Evolutionary conservation across 2,113 vertebrate species (phyloP).

Genomic region (Glaucomys volans): DNA sequence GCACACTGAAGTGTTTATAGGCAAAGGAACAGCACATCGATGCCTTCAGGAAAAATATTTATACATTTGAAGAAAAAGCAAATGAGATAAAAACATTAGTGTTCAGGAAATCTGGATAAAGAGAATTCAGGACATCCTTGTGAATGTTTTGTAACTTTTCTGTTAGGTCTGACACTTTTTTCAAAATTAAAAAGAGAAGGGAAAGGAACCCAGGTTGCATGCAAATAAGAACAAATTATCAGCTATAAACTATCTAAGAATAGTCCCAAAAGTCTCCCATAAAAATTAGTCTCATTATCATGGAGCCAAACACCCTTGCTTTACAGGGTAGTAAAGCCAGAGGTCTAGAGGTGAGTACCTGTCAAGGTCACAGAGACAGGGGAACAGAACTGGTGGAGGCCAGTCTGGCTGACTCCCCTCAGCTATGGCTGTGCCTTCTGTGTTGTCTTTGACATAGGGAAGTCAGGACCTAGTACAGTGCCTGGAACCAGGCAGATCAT

Average conservation of each 20-base stretch:
- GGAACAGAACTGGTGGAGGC: neutral
- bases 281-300: neutral
- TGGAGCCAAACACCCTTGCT: neutral
- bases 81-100: neutral
- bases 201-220: neutral
- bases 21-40: neutral
- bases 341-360: neutral
- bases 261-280: neutral
- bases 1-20: neutral
- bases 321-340: neutral
- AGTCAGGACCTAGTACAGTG: neutral
- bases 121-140: neutral
- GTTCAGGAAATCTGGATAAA: neutral
- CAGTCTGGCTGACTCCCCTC: rapidly evolving
- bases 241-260: neutral
- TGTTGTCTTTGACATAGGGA: neutral
- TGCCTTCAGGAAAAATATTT: neutral
- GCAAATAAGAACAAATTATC: neutral
- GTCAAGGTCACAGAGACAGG: neutral
- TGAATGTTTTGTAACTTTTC: neutral
- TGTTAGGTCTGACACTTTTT: neutral
- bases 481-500: neutral
- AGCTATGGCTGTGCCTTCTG: neutral
- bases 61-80: neutral
- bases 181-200: slow-evolving; percentile 16